These are phyloP conservation scores for Subacronicta megacephala DNA, from an alignment of 2,888 invertebrate genomes.

Conservation along the genomic window DNA sequence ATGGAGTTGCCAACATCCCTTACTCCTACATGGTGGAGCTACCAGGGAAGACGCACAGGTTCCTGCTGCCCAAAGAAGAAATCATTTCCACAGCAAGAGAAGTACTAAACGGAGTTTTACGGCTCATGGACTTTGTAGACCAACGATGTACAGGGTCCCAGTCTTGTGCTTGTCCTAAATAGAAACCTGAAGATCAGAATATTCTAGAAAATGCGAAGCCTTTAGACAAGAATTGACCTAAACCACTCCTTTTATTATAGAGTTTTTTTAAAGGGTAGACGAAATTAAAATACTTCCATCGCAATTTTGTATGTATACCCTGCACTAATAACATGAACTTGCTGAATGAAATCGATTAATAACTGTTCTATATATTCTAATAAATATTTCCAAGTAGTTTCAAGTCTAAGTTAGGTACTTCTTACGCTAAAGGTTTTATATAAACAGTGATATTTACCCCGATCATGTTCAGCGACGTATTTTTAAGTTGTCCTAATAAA, in stretches of 20 bases:
- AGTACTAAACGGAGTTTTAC: conserved; percentile 69
- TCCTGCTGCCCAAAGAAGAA: conserved; percentile 79
- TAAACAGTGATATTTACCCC: conserved; percentile 19
- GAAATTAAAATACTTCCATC: too few relatives aligned
- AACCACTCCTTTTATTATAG: not conserved
- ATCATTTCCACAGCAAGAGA: conserved; percentile 74
- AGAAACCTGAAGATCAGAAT: conserved; percentile 1
- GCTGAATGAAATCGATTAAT: not conserved
- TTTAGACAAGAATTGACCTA: conserved; percentile 1
- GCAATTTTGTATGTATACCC: not conserved
- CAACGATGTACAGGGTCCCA: conserved; percentile 55
- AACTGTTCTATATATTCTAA: not conserved
- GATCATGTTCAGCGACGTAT: conserved; percentile 23
- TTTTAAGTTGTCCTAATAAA: conserved; percentile 34
- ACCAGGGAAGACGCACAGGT: conserved; percentile 76
- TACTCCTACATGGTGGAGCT: conserved; percentile 85
- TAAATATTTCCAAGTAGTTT: not conserved
- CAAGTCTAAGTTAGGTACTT: not conserved
- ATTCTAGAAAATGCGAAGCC: not conserved
- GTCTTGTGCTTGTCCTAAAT: conserved; percentile 61
- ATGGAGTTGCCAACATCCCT: conserved; percentile 75
- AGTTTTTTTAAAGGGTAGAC: too few relatives aligned
- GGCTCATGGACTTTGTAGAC: conserved; percentile 78
- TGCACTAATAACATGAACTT: too few relatives aligned
- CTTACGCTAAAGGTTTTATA: not conserved